A percentile compares a stretch with the other conserved stretches of the same genome.
These are phyloP conservation scores for Trematomus loennbergii DNA, from an alignment of 2,113 vertebrate genomes.

Conservation along the genomic window DNA sequence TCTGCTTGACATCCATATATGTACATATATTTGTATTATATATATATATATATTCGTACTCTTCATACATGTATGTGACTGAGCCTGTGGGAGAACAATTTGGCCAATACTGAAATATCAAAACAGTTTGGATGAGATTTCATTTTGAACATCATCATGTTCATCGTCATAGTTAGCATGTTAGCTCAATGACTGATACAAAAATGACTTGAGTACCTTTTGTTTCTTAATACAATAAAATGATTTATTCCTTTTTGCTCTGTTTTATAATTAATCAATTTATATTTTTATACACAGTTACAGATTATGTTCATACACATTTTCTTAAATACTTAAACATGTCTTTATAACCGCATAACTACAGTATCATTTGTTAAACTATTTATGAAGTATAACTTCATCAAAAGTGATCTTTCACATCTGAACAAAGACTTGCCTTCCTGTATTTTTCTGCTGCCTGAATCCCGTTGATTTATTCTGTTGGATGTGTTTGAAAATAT, in stretches of 20 bases:
- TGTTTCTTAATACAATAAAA: not conserved
- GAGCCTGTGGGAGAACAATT: too few species aligned
- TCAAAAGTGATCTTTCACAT: not conserved
- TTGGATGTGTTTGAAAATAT: conserved; percentile 18
- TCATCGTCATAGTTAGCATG: not conserved
- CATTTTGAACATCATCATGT: not conserved
- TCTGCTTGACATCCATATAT: too few species aligned
- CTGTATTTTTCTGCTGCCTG: not conserved
- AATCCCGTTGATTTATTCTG: conserved; percentile 10
- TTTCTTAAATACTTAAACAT: not conserved
- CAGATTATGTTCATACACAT: too few species aligned
- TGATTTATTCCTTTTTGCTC: not conserved
- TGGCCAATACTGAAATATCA: too few species aligned
- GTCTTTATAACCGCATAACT: not conserved
- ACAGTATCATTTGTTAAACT: too few species aligned
- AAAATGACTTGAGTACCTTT: not conserved
- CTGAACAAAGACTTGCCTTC: conserved; percentile 5
- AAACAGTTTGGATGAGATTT: too few species aligned
- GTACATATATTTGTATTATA: too few species aligned
- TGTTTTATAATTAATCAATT: not conserved
- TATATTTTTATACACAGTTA: not conserved
- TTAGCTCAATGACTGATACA: not conserved
- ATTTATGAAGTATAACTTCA: not conserved
- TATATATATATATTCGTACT: too few species aligned
- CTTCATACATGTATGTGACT: too few species aligned